phyloP scores from a whole-genome alignment of 2,888 invertebrate genomes.

The Onchidella celtica region DNA sequence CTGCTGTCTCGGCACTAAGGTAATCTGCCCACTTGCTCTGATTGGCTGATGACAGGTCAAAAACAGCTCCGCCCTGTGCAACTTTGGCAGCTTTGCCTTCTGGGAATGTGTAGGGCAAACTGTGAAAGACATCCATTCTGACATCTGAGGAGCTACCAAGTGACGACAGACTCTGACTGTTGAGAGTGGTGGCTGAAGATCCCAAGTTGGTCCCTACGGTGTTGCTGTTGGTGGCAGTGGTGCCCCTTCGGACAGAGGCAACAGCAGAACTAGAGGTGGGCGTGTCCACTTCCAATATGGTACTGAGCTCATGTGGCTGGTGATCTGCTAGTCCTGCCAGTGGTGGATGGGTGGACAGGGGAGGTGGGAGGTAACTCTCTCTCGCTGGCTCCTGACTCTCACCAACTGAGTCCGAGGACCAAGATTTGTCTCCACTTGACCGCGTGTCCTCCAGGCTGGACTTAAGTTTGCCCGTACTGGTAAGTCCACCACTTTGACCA shows the following conservation, averaged over 20 bases:
- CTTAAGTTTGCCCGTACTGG: not conserved
- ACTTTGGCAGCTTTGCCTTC: not conserved
- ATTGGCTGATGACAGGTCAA: constrained; percentile 7
- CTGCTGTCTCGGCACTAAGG: not conserved
- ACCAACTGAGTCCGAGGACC: not conserved
- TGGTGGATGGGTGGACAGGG: not conserved
- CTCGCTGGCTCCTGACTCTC: not conserved
- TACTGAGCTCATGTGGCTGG: constrained; percentile 66
- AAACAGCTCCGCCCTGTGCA: constrained; percentile 11
- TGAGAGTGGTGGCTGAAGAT: not conserved
- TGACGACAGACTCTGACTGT: constrained; percentile 21
- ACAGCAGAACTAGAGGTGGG: constrained; percentile 52
- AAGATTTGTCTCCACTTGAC: not conserved
- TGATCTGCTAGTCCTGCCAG: constrained; percentile 14
- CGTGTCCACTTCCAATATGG: constrained; percentile 73
- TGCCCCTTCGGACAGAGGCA: not conserved
- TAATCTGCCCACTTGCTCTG: not conserved
- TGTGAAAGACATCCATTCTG: constrained; percentile 21
- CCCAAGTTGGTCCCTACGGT: too few species aligned
- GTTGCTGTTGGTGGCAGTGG: not conserved
- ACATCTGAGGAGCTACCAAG: not conserved
- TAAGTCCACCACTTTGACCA: too few species aligned
- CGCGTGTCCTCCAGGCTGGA: not conserved
- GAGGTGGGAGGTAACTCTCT: not conserved
- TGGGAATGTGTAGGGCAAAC: constrained; percentile 30